Evolutionary conservation across 2,888 invertebrate species (phyloP), one percentile per base, ranked within the genome.

Genomic region (Leptopilina syphax): DNA sequence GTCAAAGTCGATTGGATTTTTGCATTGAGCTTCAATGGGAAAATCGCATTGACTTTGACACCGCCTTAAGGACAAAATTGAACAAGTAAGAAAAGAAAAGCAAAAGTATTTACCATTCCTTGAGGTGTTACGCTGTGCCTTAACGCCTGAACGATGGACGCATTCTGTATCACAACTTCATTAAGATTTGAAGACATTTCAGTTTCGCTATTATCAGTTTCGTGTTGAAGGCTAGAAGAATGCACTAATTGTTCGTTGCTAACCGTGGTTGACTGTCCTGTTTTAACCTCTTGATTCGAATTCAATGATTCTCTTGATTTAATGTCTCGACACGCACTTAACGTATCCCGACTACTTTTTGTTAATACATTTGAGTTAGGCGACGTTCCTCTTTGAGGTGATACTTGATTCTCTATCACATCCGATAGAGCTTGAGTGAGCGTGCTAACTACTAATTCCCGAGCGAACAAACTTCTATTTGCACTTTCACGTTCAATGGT

Each of bases 101-200:
- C 65, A 57, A 65, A 77, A n/a, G 79, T 66, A 87, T 89, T 89
- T 81, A 91, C 92, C 91, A 92, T 83, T 86, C 91, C 89, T 85
- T 91, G 91, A 84, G 92, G 91, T 90, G 91, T 88, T 76, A 92
- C 92, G 83, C 86, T 91, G 85, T 92, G 92, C 90, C 91, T 91
- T 85, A 92, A 83, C 81, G 90, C 91, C 86, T 90, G 92, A 89
- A 91, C 91, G 83, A 91, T 89, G 65, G 91, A 89, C 70, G 86
- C 82, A 85, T 87, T 90, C 83, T 90, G 89, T 78, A 89, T 84
- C 60, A 89, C 87, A 79, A 89, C 88, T 80, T 88, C 89, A 82
- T 88, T 91, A 78, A 91, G 89, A 87, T 89, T 92, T 73, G 84
- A 83, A 63, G 90, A 87, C 83, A 89, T 76, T 77, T 86, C 87